Evolutionary conservation across 2,888 invertebrate genomes (phyloP), one percentile per base, ranked within the genome.

Genomic region (Xanthia togata): DNA sequence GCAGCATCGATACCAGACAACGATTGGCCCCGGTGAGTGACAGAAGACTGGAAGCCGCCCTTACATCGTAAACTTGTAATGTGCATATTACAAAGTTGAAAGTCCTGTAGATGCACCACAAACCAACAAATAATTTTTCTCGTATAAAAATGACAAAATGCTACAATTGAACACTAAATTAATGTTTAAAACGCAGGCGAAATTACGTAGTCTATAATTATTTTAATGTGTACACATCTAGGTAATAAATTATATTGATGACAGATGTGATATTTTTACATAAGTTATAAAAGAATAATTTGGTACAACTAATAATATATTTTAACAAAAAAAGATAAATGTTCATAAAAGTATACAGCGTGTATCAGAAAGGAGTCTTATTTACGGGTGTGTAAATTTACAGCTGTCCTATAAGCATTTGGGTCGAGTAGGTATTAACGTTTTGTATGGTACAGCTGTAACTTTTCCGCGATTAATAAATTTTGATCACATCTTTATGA

Each of bases 101-200:
- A 76, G 70, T 81, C 65, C 73, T 74, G 62, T 57, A 83, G 78
- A 81, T 77, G 71, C n/a, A 41, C 0, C 17, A 62, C 11, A 53
- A 12, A 62, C 41, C 59, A 53, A 67, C 14, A 63, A 70, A 70
- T 57, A 1, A 55, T 57, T 68, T 31, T 76, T 67, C 44, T 72
- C 60, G 77, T 85, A 85, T 71, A 81, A 83, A 83, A 85, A 76
- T 84, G 57, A 65, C 64, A 81, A 83, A 83, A 72, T 83, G 70
- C 70, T 68, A 71, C 50, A 38, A 63, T 59, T 59, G 26, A 60
- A 50, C 60, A 67, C 68, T 62, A 81, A 77, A 53, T 35, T 14
- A 73, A 67, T 50, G 63, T 53, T 81, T 23, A 85, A 57, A 44
- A 60, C 41, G 17, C 26, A 76, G 50, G n/a, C 26, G 23, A 67